phyloP scores from a whole-genome alignment of 2,888 invertebrate genomes.

The Cheilosia pagana region DNA sequence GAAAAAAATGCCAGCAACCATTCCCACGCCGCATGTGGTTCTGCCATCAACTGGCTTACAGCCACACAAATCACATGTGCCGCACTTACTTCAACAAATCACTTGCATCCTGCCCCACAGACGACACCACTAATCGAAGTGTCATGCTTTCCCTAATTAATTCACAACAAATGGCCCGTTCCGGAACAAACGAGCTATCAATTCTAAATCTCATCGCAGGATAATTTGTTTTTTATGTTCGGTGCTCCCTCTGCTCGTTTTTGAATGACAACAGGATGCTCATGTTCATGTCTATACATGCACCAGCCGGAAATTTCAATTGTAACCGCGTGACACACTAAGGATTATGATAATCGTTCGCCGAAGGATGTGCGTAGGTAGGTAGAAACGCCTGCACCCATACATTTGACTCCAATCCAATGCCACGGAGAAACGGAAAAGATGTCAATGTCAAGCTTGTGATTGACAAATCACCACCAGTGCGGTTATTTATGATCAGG shows the following conservation, averaged over 20 bases:
- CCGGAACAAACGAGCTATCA: conserved; percentile 44
- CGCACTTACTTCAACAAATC: conserved; percentile 41
- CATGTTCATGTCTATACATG: neutral
- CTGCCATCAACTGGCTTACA: neutral
- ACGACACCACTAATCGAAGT: conserved; percentile 67
- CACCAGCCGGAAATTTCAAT: conserved; percentile 70
- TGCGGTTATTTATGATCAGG: conserved; percentile 11
- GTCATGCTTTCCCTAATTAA: conserved; percentile 68
- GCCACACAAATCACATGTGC: conserved; percentile 64
- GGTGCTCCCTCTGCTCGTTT: neutral
- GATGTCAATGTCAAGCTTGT: conserved; percentile 55
- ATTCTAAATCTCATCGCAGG: conserved; percentile 32
- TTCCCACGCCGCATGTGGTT: too few relatives aligned
- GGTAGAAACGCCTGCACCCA: neutral
- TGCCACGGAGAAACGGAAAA: conserved; percentile 24
- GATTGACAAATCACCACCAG: conserved; percentile 71
- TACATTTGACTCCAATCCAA: conserved; percentile 9
- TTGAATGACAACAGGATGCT: conserved; percentile 47
- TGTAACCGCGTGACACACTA: conserved; percentile 56
- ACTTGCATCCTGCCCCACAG: conserved; percentile 56
- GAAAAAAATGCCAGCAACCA: too few relatives aligned
- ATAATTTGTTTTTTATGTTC: conserved; percentile 63
- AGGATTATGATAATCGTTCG: conserved; percentile 43
- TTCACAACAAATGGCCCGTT: conserved; percentile 63
- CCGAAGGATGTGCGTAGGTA: conserved; percentile 38